phyloP scores from a whole-genome alignment of 2,888 invertebrate species.

The Zhengitettix transpicula region DNA sequence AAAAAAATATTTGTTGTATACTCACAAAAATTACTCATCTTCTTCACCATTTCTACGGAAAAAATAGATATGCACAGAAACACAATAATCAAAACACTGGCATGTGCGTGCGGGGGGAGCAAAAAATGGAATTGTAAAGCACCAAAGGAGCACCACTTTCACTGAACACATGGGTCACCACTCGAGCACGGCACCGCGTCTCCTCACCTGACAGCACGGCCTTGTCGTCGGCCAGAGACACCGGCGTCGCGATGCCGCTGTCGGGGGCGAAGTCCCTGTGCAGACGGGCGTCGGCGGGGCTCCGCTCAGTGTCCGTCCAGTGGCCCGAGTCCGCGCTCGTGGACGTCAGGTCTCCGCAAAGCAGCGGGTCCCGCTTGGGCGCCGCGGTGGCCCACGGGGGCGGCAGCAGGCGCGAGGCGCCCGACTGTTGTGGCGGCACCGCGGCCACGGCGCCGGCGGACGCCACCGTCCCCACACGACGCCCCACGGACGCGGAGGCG shows the following conservation, averaged over 20 bases:
- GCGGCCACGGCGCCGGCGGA: background rate
- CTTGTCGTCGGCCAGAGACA: conserved; percentile 12
- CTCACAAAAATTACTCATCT: too few species aligned
- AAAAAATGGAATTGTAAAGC: too few species aligned
- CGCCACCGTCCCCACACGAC: conserved; percentile 1
- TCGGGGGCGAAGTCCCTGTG: conserved; percentile 10
- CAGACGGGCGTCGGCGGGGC: conserved; percentile 12
- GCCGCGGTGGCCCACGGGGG: conserved; percentile 1
- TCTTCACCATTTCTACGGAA: too few species aligned
- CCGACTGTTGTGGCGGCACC: conserved; percentile 3
- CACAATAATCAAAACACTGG: too few species aligned
- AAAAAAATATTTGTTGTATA: too few species aligned
- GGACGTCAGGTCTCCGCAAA: conserved; percentile 9
- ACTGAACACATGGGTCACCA: too few species aligned
- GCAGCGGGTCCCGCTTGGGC: conserved; percentile 11
- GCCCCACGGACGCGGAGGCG: conserved; percentile 1
- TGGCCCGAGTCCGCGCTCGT: conserved; percentile 8
- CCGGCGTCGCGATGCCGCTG: conserved; percentile 13
- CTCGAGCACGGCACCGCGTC: background rate
- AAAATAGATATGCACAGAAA: too few species aligned
- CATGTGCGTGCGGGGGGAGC: too few species aligned
- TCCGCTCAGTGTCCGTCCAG: conserved; percentile 16
- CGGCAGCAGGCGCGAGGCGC: background rate
- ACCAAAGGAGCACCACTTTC: too few species aligned
- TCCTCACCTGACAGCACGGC: conserved; percentile 11